Base-by-base conservation (phyloP, 2,797 vertebrate genomes). In the Cirrhinus molitorella region DNA sequence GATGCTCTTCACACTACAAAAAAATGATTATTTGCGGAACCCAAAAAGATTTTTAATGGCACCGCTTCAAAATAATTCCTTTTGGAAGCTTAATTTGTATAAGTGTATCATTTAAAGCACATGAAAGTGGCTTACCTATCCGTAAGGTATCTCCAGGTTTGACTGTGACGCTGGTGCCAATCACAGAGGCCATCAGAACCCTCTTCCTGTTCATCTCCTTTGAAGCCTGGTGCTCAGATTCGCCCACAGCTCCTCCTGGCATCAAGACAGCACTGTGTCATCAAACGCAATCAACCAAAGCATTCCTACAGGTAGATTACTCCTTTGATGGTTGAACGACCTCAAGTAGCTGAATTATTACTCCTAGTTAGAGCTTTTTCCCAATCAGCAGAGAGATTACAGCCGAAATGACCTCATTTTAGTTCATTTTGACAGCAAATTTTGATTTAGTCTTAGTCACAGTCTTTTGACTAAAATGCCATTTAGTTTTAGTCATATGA, bases 161-260 rank as follows among this genome's bases (percentile, higher is more conserved):
- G 79, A 95, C 89, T 3, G 25, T 91, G 83, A 93, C 80, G 51
- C 88, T 94, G 37, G 92, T 93, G 43, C 95, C 96, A 5, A 85
- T 71, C 34, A 83, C 90, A 78, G 96, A 96, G 0, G 95, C 94
- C 95, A 96, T 95, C 25, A 95, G 85, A 67, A 96, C 91, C 71
- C 90, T 91, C 28, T 93, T 96, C 80, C 91, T 94, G 89, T 89
- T 95, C 80, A 89, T 89, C 79, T 91, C 91, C 70, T 87, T 93
- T 55, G 85, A 74, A 14, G 53, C 59, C 65, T 86, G 92, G n/a
- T 88, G 55, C 70, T 86, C 71, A 4, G 88, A 74, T 57, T 40
- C 65, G 3, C 4, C 61, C 59, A 23, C 71, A 66, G 86, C 37
- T 79, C 83, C 61, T 63, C 59, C 65, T 61, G 86, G 9, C 16